Conservation (phyloP, 2,888 invertebrate genomes). For the Hirudinaria manillensis region DNA sequence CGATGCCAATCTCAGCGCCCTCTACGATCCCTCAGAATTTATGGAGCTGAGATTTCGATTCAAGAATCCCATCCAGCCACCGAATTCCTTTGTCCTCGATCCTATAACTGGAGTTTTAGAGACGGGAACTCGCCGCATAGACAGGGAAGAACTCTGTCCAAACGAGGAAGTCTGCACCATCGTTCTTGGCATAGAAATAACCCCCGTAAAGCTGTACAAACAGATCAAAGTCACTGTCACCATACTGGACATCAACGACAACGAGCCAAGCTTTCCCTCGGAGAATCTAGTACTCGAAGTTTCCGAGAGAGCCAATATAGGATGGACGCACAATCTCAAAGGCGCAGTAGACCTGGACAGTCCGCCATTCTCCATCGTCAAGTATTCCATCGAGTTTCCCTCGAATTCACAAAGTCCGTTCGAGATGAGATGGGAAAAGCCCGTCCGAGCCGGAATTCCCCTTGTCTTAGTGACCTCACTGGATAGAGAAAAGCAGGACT, state of each 20-base stretch:
- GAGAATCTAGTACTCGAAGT: conserved; percentile 33
- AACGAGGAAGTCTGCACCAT: conserved; percentile 29
- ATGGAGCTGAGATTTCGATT: conserved; percentile 36
- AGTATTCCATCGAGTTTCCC: conserved; percentile 29
- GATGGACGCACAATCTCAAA: conserved; percentile 34
- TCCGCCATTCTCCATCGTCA: conserved; percentile 34
- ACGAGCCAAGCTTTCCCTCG: conserved; percentile 37
- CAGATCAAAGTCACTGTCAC: conserved; percentile 37
- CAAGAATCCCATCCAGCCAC: conserved; percentile 29
- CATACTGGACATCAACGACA: conserved; percentile 40
- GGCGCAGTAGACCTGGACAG: conserved; percentile 39
- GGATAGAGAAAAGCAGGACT: conserved; percentile 38
- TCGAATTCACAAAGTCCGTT: conserved; percentile 33
- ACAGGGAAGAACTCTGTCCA: conserved; percentile 39
- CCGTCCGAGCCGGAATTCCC: conserved; percentile 1
- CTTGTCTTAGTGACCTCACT: conserved; percentile 36
- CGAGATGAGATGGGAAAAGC: conserved; percentile 29
- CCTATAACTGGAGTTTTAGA: conserved; percentile 36
- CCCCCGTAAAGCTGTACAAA: conserved; percentile 34
- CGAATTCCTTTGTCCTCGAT: conserved; percentile 35
- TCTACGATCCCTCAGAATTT: conserved; percentile 29
- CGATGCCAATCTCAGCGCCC: conserved; percentile 35
- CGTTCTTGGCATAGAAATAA: conserved; percentile 36
- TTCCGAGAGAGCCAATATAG: conserved; percentile 37
- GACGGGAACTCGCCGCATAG: conserved; percentile 35